Evolutionary conservation across 1,140 invertebrate species (phyloP).

Genomic region (Drosophila sucinea): DNA sequence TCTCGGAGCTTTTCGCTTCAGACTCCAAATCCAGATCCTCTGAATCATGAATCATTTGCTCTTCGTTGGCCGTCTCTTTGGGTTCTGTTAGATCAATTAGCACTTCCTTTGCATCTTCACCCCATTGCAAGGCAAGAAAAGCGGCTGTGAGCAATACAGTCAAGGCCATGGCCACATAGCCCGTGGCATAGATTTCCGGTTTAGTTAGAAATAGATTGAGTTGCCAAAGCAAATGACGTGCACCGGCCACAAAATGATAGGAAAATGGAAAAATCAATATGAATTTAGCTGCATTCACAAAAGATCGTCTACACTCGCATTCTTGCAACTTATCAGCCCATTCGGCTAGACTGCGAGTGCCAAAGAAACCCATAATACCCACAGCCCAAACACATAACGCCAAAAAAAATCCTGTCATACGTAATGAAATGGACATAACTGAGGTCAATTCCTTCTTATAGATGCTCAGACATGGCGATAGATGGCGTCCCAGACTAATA

Average conservation of each 20-base stretch:
- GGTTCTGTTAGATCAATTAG: conserved; percentile 30
- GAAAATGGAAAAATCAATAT: conserved; percentile 86
- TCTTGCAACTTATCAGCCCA: conserved; percentile 84
- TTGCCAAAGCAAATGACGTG: conserved; percentile 89
- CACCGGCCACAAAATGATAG: conserved; percentile 88
- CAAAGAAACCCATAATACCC: conserved; percentile 84
- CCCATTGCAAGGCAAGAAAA: conserved; percentile 20
- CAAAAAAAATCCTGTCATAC: conserved; percentile 88
- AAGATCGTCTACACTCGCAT: conserved; percentile 83
- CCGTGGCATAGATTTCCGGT: conserved; percentile 87
- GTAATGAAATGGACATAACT: conserved; percentile 91
- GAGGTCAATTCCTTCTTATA: conserved; percentile 91
- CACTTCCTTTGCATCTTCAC: conserved; percentile 12
- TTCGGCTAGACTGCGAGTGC: conserved; percentile 84
- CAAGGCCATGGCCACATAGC: conserved; percentile 85
- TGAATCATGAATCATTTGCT: not conserved
- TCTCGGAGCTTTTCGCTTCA: not conserved
- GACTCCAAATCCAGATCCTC: not conserved
- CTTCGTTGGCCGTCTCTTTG: not conserved
- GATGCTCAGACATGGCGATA: conserved; percentile 93
- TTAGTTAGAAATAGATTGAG: conserved; percentile 87
- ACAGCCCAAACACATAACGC: conserved; percentile 83
- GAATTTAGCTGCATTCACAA: conserved; percentile 84
- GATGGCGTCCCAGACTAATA: conserved; percentile 86
- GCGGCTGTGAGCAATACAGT: conserved; percentile 28